Percentiles rank a stretch among this genome's conserved stretches.
These are phyloP conservation scores for Sminthurides aquaticus DNA, from an alignment of 2,888 invertebrate species.

Conservation along the genomic window DNA sequence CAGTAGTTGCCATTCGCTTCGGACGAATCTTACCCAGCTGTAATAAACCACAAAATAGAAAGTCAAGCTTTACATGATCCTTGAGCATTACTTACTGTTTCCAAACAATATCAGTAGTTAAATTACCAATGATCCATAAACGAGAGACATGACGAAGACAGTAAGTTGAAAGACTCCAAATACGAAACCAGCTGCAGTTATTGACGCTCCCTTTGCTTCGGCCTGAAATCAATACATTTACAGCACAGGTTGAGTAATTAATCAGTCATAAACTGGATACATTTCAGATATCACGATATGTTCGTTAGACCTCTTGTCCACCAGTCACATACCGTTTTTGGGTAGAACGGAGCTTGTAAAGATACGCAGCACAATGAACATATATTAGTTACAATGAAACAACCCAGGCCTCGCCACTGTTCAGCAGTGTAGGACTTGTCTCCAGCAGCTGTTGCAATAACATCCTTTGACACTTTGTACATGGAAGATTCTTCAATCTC, in stretches of 20 bases:
- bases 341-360: constrained; percentile 10
- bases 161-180: constrained; percentile 79
- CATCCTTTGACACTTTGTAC: background rate
- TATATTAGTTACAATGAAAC: constrained; percentile 1
- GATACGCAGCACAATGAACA: constrained; percentile 12
- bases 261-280: background rate
- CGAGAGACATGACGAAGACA: constrained; percentile 70
- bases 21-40: constrained; percentile 69
- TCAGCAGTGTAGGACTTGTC: background rate
- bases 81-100: background rate
- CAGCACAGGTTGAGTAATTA: background rate
- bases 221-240: constrained; percentile 53
- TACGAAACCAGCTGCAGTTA: constrained; percentile 74
- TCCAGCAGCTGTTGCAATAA: background rate
- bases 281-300: background rate
- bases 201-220: constrained; percentile 67
- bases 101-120: background rate
- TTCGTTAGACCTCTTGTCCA: too few relatives aligned
- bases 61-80: background rate
- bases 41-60: constrained; percentile 26
- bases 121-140: constrained; percentile 66
- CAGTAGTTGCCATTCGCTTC: constrained; percentile 70
- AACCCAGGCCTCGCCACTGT: background rate
- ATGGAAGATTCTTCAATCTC: background rate
- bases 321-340: constrained; percentile 4